A percentile compares a stretch with the other conserved stretches of the same genome.
Evolutionary conservation across 2,888 invertebrate species (phyloP).

Genomic region (Ischnura elegans): DNA sequence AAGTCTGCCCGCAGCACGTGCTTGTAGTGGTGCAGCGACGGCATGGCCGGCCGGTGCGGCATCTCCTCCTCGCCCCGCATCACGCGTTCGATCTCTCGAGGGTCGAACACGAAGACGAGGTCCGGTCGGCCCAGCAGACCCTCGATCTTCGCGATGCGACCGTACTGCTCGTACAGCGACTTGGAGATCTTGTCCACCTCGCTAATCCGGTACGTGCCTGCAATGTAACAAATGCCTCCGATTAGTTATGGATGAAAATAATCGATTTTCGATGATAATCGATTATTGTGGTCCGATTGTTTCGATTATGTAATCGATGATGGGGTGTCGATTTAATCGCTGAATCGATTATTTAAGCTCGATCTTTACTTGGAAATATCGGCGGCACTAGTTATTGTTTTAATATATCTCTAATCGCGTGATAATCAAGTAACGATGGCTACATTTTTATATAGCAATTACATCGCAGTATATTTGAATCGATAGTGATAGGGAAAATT

Average conservation of each 20-base stretch:
- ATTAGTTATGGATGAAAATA: not conserved
- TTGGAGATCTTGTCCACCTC: slow-evolving; percentile 84
- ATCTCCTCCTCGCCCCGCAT: slow-evolving; percentile 85
- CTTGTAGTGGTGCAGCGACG: slow-evolving; percentile 87
- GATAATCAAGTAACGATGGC: too few species aligned
- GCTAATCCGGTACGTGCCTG: slow-evolving; percentile 84
- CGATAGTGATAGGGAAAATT: too few species aligned
- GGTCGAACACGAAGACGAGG: slow-evolving; percentile 87
- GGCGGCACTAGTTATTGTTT: too few species aligned
- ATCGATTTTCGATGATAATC: too few species aligned
- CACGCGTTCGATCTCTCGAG: slow-evolving; percentile 85
- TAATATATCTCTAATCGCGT: too few species aligned
- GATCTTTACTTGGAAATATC: too few species aligned
- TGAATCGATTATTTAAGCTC: too few species aligned
- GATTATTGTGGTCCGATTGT: too few species aligned
- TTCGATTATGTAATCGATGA: too few species aligned
- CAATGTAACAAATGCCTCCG: not conserved
- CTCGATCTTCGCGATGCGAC: slow-evolving; percentile 84
- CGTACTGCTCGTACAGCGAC: slow-evolving; percentile 82
- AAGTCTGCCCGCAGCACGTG: slow-evolving; percentile 85
- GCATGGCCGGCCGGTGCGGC: slow-evolving; percentile 88
- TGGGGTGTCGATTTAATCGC: too few species aligned
- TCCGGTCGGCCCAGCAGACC: slow-evolving; percentile 86
- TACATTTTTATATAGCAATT: too few species aligned
- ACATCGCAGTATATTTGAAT: too few species aligned